phyloP scores from a whole-genome alignment of 2,888 invertebrate species.

The Cantharis lateralis region DNA sequence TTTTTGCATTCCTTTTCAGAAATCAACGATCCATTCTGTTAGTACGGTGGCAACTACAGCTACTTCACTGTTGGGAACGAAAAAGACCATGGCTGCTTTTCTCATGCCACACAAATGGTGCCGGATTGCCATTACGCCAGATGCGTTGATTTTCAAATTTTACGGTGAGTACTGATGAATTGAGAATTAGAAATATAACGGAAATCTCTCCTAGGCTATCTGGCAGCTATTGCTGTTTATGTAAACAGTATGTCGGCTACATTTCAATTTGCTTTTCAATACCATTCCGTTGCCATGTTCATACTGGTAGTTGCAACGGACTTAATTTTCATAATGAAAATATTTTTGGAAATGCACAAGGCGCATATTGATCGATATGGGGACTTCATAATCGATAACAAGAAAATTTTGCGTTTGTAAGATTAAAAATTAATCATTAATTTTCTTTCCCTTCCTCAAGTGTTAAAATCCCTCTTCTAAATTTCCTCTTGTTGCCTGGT shows the following conservation, averaged over 20 bases:
- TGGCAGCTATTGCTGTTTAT: conserved; percentile 56
- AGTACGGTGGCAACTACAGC: conserved; percentile 1
- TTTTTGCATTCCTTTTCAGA: not conserved
- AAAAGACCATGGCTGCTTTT: not conserved
- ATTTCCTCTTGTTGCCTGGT: too few relatives aligned
- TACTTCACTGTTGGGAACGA: not conserved
- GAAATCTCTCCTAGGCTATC: conserved; percentile 53
- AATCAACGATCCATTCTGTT: not conserved
- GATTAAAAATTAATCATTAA: not conserved
- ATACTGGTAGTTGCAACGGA: conserved; percentile 53
- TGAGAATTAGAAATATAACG: not conserved
- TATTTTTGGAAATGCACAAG: conserved; percentile 58
- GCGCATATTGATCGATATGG: conserved; percentile 60
- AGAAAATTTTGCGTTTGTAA: conserved; percentile 9
- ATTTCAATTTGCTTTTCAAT: conserved; percentile 60
- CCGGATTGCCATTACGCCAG: conserved; percentile 27
- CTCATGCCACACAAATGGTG: conserved; percentile 19
- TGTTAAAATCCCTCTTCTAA: too few relatives aligned
- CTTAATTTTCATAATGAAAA: conserved; percentile 55
- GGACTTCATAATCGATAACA: conserved; percentile 53
- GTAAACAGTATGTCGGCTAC: conserved; percentile 56
- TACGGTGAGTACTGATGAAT: not conserved
- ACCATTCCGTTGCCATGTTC: conserved; percentile 51
- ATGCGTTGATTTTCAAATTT: conserved; percentile 10
- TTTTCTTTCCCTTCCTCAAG: too few relatives aligned